Percentiles rank a stretch among this genome's conserved stretches.
Evolutionary conservation across 2,113 vertebrate genomes (phyloP).

Genomic region (Apteryx mantelli): DNA sequence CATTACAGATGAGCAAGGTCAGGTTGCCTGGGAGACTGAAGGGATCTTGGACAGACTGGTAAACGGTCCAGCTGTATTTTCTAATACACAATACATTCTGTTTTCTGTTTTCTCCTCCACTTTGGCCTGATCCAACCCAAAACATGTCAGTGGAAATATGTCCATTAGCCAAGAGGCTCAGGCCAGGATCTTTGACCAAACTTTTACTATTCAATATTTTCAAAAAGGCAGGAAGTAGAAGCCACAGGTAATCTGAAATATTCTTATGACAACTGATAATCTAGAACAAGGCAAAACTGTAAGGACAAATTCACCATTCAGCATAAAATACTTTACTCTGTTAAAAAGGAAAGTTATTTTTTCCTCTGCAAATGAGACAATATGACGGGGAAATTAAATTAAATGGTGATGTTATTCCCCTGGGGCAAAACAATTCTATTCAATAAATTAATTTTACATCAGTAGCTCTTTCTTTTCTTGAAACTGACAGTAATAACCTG

Average conservation of each 20-base stretch:
- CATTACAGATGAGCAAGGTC: constrained; percentile 21
- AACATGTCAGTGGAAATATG: background rate
- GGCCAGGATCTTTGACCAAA: background rate
- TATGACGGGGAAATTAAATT: constrained; percentile 86
- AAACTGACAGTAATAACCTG: constrained; percentile 85
- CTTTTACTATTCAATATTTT: constrained; percentile 23
- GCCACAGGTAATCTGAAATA: constrained; percentile 26
- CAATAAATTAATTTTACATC: constrained; percentile 87
- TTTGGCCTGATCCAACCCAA: background rate
- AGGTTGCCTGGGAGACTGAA: constrained; percentile 24
- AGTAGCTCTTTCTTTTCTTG: constrained; percentile 80
- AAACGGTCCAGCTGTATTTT: background rate
- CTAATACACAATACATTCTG: background rate
- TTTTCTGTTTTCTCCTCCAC: background rate
- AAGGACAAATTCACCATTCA: constrained; percentile 69
- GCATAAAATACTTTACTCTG: constrained; percentile 69
- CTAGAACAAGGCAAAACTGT: constrained; percentile 63
- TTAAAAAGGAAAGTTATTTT: constrained; percentile 77
- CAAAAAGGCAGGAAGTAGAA: constrained; percentile 31
- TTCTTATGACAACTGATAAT: constrained; percentile 69
- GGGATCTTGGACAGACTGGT: background rate
- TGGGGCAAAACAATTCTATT: constrained; percentile 84
- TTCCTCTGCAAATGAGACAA: constrained; percentile 81
- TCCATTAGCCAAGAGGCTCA: background rate
- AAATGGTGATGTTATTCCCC: constrained; percentile 84